These are phyloP conservation scores for Siderastrea siderea DNA, from an alignment of 92 coral and sea anemone genomes.

Conservation along the genomic window DNA sequence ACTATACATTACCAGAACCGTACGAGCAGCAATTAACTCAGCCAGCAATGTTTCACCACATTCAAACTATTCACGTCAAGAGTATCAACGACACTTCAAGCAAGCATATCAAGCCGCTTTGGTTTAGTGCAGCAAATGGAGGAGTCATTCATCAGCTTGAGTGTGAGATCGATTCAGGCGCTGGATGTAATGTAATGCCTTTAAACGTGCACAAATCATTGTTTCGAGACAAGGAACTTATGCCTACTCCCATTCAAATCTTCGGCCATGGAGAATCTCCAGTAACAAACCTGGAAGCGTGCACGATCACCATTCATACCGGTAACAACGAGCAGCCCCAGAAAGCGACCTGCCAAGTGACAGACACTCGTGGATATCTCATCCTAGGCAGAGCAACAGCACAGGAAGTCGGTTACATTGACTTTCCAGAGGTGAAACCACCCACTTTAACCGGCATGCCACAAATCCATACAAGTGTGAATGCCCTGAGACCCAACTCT, in stretches of 20 bases:
- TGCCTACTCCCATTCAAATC: slow-evolving; percentile 24
- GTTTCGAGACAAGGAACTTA: slow-evolving; percentile 26
- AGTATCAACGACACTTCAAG: slow-evolving; percentile 13
- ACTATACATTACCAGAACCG: background rate
- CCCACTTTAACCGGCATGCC: slow-evolving; percentile 7
- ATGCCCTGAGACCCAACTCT: slow-evolving; percentile 2
- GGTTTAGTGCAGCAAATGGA: slow-evolving; percentile 30
- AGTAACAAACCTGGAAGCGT: slow-evolving; percentile 16
- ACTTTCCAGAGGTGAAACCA: slow-evolving; percentile 22
- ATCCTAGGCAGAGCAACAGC: slow-evolving; percentile 37
- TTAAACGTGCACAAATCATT: slow-evolving; percentile 12
- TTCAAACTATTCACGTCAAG: slow-evolving; percentile 5
- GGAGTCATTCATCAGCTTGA: slow-evolving; percentile 26
- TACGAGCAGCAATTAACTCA: background rate
- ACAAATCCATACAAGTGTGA: slow-evolving; percentile 33
- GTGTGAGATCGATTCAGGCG: slow-evolving; percentile 33
- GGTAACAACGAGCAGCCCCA: slow-evolving; percentile 8
- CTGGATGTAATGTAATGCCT: slow-evolving; percentile 33
- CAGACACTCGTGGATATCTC: slow-evolving; percentile 28
- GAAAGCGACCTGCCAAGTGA: slow-evolving; percentile 34
- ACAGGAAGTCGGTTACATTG: slow-evolving; percentile 18
- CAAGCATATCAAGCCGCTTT: slow-evolving; percentile 34
- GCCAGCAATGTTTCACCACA: slow-evolving; percentile 20
- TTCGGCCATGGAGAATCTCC: slow-evolving; percentile 25
- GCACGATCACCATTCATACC: slow-evolving; percentile 16